A percentile compares a stretch with the other conserved stretches of the same genome.
phyloP scores from a whole-genome alignment of 2,113 vertebrate genomes.

The Aphelocoma coerulescens region DNA sequence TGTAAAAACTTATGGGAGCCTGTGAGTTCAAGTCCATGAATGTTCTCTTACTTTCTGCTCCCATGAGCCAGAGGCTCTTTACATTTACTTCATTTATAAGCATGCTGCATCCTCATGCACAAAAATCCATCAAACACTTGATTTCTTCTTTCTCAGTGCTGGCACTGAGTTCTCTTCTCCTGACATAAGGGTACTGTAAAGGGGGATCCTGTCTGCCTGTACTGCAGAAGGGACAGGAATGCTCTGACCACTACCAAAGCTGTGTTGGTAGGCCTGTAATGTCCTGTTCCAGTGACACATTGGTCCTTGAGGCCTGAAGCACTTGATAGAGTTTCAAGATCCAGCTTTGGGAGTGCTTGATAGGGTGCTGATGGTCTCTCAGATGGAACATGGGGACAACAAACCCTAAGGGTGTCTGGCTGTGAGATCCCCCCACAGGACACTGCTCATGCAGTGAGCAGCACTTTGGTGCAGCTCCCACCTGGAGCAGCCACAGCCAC shows the following conservation, averaged over 20 bases:
- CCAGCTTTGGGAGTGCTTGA: not conserved
- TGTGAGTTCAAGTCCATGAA: not conserved
- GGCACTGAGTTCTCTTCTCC: not conserved
- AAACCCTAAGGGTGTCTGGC: not conserved
- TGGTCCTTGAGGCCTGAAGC: not conserved
- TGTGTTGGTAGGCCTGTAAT: not conserved
- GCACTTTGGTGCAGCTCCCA: not conserved
- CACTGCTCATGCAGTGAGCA: not conserved
- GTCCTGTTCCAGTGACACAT: not conserved
- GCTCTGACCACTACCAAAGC: not conserved
- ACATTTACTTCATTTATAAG: not conserved
- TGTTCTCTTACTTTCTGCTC: not conserved
- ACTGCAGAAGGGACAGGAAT: not conserved
- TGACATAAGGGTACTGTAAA: not conserved
- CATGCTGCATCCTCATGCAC: not conserved
- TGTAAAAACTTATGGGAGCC: not conserved
- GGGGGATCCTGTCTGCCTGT: not conserved
- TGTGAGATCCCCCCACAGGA: not conserved
- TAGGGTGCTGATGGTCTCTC: not conserved
- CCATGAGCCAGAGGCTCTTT: not conserved
- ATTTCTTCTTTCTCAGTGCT: not conserved
- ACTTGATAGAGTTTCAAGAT: not conserved
- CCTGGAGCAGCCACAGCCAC: not conserved
- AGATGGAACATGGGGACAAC: not conserved
- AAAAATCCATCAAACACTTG: not conserved